Evolutionary conservation across 64 coral and sea anemone species (phyloP).

Genomic region (Anthopleura sola): DNA sequence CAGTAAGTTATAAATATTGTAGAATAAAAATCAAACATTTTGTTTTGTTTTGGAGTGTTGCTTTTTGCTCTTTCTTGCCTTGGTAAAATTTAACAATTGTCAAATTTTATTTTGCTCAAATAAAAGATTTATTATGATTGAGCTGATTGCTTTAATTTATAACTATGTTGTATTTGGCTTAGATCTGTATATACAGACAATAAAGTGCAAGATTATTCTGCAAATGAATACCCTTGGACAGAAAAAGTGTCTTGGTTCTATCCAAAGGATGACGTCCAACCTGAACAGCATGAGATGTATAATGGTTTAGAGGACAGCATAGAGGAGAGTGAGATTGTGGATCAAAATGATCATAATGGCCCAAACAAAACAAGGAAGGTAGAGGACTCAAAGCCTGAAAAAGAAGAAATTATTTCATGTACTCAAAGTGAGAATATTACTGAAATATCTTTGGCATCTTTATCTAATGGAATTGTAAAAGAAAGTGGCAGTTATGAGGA

Average conservation of each 20-base stretch:
- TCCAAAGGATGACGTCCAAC: neutral
- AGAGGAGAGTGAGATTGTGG: neutral
- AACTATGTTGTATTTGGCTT: conserved; percentile 6
- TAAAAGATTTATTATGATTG: too few species aligned
- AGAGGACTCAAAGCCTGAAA: neutral
- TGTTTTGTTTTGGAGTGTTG: too few species aligned
- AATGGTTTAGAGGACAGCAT: conserved; percentile 1
- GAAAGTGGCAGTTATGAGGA: neutral
- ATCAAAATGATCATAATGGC: neutral
- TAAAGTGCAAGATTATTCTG: conserved; percentile 38
- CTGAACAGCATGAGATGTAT: neutral
- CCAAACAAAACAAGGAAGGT: neutral
- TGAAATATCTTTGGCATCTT: neutral
- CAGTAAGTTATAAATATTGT: too few species aligned
- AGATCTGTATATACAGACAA: conserved; percentile 56
- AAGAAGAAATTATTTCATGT: neutral
- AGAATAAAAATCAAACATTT: too few species aligned
- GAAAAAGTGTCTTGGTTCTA: conserved; percentile 8
- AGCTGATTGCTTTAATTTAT: neutral
- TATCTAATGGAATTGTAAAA: neutral
- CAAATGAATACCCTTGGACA: conserved; percentile 42
- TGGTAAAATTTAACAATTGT: too few species aligned
- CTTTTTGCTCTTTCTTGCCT: too few species aligned
- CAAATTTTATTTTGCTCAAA: too few species aligned
- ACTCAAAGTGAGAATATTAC: neutral